Base-by-base conservation (phyloP, 1,140 invertebrate genomes). In the Chironomus striatipennis region DNA sequence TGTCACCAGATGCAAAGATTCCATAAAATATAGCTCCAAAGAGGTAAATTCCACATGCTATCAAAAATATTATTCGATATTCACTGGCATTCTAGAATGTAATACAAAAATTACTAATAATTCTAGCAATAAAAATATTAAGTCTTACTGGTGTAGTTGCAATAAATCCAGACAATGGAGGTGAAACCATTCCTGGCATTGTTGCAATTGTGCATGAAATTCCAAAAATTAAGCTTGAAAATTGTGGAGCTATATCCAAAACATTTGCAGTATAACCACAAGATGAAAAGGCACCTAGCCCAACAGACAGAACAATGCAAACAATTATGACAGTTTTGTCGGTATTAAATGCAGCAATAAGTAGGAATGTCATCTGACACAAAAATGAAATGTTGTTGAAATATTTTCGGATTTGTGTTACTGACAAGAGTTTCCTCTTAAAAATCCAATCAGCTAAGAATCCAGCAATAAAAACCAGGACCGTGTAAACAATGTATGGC, bases 141-240 rank as follows among this genome's bases (percentile, higher is more conserved):
- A 34, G 24, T 34, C 24, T 34, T 57, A 57, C 47, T 5, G 47
- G 47, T 15, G 47, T 57, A n/a, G 47, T n/a, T n/a, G 47, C 47
- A 1, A 57, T 57, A 4, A 12, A 57, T 72, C 91, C 91, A 8
- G 90, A 90, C 15, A 94, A 80, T 1, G 86, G 84, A 0, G 93
- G 93, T 80, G 90, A 92, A 5, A 94, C 79, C 75, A 95, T 93
- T 17, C 93, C 93, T 64, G 93, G 91, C 73, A 95, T 78, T 0
- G 92, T 94, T 0, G 91, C 92, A 76, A 94, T 83, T 1, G 92
- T 94, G 81, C 94, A 94, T 1, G 91, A 90, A 5, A 94, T 84
- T 1, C 93, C 93, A 90, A 93, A 92, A n/a, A 94, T 79, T 7
- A 91, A 87, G 77, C 89, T 89, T 0, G 89, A 89, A 80, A 90